phyloP scores from a whole-genome alignment of 2,888 invertebrate genomes.

The Euplagia quadripunctaria region DNA sequence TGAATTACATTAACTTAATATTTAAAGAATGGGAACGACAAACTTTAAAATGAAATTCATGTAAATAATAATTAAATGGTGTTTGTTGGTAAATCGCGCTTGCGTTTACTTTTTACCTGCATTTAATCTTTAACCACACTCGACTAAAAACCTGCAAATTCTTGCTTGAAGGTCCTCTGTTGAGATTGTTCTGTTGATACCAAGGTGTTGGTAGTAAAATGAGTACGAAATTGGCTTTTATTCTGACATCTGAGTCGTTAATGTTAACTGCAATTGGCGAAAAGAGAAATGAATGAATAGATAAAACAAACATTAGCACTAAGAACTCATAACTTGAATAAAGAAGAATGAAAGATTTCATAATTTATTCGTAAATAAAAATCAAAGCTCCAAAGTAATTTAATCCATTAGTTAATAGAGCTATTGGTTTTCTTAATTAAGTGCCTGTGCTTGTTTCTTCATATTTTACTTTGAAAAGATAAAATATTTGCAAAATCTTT shows the following conservation, averaged over 20 bases:
- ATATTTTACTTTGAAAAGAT: background rate
- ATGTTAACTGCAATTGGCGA: background rate
- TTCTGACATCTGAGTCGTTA: background rate
- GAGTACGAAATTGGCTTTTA: background rate
- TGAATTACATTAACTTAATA: background rate
- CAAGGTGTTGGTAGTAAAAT: background rate
- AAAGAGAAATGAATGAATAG: background rate
- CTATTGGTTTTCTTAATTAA: background rate
- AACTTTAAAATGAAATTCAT: background rate
- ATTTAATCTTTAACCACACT: too few species aligned
- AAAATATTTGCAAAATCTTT: constrained; percentile 13
- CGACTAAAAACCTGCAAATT: too few species aligned
- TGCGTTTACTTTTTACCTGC: too few species aligned
- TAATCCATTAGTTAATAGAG: background rate
- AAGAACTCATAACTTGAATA: background rate
- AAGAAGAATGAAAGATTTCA: background rate
- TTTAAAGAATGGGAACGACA: background rate
- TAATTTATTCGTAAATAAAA: background rate
- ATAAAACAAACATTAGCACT: background rate
- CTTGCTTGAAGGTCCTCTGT: too few species aligned
- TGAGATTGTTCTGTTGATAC: too few species aligned
- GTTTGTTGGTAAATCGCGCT: too few species aligned
- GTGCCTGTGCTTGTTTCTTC: background rate
- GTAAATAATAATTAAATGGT: too few species aligned
- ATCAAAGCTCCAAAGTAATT: background rate